Evolutionary conservation across 2,888 invertebrate genomes (phyloP).

Genomic region (Thelaira solivaga): DNA sequence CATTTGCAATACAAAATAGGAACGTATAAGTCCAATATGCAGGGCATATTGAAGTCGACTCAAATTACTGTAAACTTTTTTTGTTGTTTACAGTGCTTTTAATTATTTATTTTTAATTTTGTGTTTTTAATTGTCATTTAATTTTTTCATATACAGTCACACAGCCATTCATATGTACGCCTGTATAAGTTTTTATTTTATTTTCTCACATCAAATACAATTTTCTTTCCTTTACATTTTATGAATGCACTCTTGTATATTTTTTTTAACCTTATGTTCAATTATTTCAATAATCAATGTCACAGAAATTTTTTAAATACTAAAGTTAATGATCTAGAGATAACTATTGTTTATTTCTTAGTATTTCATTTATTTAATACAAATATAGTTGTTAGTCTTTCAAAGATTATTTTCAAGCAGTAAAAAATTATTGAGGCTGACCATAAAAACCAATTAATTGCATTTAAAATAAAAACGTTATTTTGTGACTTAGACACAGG

Average conservation of each 20-base stretch:
- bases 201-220: neutral
- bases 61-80: neutral
- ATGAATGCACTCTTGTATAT: neutral
- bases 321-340: neutral
- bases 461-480: too few species aligned
- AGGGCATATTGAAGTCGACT: neutral
- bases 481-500: too few species aligned
- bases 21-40: too few species aligned
- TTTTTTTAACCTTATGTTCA: neutral
- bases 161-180: too few species aligned
- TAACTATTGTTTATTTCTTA: neutral
- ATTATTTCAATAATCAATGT: slow-evolving; percentile 27
- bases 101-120: slow-evolving; percentile 14
- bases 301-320: slow-evolving; percentile 4
- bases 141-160: slow-evolving; percentile 4
- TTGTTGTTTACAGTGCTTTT: neutral
- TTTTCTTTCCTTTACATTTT: neutral
- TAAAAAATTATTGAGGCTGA: too few species aligned
- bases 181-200: neutral
- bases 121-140: slow-evolving; percentile 15
- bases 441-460: too few species aligned
- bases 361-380: neutral
- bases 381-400: too few species aligned
- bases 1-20: too few species aligned
- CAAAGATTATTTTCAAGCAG: too few species aligned